Evolutionary conservation across 2,113 vertebrate species (phyloP).

Genomic region (Neogale vison): DNA sequence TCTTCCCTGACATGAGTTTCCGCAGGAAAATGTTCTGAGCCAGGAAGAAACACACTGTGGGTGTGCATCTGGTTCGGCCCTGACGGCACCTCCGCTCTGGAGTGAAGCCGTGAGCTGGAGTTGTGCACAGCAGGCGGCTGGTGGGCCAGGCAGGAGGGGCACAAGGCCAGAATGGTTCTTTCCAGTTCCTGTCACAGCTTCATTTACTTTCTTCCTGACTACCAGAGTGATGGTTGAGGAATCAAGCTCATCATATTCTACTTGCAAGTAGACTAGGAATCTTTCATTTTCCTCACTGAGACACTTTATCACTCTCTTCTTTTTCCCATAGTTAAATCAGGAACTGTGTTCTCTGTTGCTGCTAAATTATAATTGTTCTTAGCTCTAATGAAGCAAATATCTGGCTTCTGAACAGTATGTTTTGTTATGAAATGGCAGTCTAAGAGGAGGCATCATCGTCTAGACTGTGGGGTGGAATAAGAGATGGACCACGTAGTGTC

Average conservation of each 20-base stretch:
- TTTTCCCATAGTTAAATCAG: slow-evolving; percentile 32
- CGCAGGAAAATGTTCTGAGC: slow-evolving; percentile 48
- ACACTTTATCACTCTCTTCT: not conserved
- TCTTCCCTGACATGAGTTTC: not conserved
- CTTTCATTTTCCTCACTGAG: not conserved
- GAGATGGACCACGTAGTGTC: slow-evolving; percentile 50
- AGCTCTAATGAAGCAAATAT: slow-evolving; percentile 36
- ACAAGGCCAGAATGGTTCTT: not conserved
- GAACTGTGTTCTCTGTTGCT: slow-evolving; percentile 48
- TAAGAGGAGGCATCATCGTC: not conserved
- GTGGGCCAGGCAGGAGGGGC: not conserved
- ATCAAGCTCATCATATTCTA: not conserved
- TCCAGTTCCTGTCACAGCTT: not conserved
- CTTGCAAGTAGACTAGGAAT: not conserved
- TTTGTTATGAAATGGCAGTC: slow-evolving; percentile 18
- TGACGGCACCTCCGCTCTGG: not conserved
- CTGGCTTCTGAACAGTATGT: slow-evolving; percentile 34
- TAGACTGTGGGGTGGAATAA: not conserved
- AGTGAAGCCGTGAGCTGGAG: not conserved
- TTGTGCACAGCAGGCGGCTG: not conserved
- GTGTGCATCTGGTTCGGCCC: not conserved
- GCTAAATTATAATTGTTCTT: slow-evolving; percentile 54
- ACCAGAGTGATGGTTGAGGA: not conserved
- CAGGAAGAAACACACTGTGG: not conserved
- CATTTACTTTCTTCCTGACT: not conserved